These are phyloP conservation scores for Corythornis leucogaster DNA, from an alignment of 2,797 vertebrate species.

Conservation along the genomic window DNA sequence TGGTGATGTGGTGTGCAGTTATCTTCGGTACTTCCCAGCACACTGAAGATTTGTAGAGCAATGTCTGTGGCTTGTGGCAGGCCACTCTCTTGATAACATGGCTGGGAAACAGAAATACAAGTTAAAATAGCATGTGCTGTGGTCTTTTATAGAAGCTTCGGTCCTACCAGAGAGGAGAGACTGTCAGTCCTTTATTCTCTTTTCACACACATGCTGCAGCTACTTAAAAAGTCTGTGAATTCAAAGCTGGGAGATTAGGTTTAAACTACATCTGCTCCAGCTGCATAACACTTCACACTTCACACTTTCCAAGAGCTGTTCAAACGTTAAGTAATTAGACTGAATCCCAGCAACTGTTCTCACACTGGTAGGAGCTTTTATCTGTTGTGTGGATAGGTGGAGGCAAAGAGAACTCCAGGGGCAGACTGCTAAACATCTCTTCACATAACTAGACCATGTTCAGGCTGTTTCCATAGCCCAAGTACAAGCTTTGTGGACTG, in stretches of 20 bases:
- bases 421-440: not conserved
- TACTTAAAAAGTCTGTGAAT: not conserved
- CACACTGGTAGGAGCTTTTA: not conserved
- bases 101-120: conserved; percentile 5
- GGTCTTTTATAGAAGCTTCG: not conserved
- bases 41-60: not conserved
- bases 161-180: not conserved
- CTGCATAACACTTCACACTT: not conserved
- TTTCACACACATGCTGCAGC: not conserved
- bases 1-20: not conserved
- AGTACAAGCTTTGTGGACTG: not conserved
- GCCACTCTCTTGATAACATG: not conserved
- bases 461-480: conserved; percentile 11
- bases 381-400: not conserved
- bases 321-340: conserved; percentile 33
- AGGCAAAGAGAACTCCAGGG: not conserved
- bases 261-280: not conserved
- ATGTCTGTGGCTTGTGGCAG: conserved; percentile 38
- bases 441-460: not conserved
- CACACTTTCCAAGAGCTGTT: not conserved
- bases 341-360: not conserved
- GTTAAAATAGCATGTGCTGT: not conserved
- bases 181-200: not conserved
- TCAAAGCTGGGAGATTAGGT: not conserved
- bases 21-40: conserved; percentile 31